Percentiles rank a stretch among this genome's conserved stretches.
phyloP scores from a whole-genome alignment of 2,888 invertebrate species.

The Poecilobothrus nobilitatus region DNA sequence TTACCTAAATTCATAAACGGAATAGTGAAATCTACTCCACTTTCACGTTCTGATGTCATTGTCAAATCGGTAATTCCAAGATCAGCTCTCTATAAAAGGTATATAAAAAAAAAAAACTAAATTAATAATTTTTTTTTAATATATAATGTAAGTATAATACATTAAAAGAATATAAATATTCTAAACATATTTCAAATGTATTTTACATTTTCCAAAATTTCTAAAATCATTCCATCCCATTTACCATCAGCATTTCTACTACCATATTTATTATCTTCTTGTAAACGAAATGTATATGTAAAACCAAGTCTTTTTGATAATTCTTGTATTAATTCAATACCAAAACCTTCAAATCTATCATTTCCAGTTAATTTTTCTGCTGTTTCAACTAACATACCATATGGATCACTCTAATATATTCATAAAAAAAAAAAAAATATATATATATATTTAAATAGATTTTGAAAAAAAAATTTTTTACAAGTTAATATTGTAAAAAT shows the following conservation, averaged over 20 bases:
- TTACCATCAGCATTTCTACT: slow-evolving; percentile 53
- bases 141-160: too few species aligned
- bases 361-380: slow-evolving; percentile 60
- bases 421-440: not conserved
- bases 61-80: slow-evolving; percentile 87
- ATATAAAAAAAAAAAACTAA: slow-evolving; percentile 4
- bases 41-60: slow-evolving; percentile 77
- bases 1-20: slow-evolving; percentile 86
- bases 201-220: slow-evolving; percentile 58
- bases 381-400: slow-evolving; percentile 73
- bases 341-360: slow-evolving; percentile 76
- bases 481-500: too few species aligned
- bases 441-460: not conserved
- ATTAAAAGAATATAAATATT: too few species aligned
- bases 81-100: slow-evolving; percentile 64
- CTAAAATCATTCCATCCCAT: slow-evolving; percentile 84
- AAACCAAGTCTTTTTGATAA: slow-evolving; percentile 69
- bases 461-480: too few species aligned
- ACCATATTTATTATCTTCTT: slow-evolving; percentile 67
- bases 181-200: not conserved
- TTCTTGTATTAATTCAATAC: slow-evolving; percentile 76
- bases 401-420: slow-evolving; percentile 76
- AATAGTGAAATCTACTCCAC: slow-evolving; percentile 86
- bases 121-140: not conserved
- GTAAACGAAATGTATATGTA: slow-evolving; percentile 71